Conservation (phyloP, 2,797 vertebrate genomes). For the Passerculus sandwichensis region DNA sequence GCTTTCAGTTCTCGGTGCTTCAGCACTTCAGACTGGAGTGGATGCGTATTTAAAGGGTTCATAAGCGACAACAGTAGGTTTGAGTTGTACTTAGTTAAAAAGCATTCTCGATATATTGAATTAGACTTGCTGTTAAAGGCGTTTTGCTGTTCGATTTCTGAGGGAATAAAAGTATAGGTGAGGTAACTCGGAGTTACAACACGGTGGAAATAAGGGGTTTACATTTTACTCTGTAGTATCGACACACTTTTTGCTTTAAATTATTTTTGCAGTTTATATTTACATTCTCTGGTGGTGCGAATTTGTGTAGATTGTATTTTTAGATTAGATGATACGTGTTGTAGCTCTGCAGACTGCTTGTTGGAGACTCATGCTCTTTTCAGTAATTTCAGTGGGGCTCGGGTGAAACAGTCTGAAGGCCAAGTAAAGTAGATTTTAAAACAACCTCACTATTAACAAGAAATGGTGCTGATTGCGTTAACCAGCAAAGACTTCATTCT, state of each 20-base stretch:
- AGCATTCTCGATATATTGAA: not conserved
- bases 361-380: fast-evolving
- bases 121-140: not conserved
- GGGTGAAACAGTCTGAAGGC: not conserved
- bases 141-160: not conserved
- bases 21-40: not conserved
- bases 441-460: not conserved
- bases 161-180: fast-evolving
- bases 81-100: not conserved
- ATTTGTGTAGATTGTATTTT: not conserved
- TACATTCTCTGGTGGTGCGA: not conserved
- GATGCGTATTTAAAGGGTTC: not conserved
- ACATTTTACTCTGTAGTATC: not conserved
- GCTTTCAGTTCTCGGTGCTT: not conserved
- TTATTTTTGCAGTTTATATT: not conserved
- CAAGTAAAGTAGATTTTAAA: not conserved
- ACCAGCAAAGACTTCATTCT: not conserved
- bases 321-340: not conserved
- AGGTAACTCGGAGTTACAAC: fast-evolving
- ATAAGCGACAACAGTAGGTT: not conserved
- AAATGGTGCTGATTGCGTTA: not conserved
- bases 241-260: not conserved
- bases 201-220: not conserved
- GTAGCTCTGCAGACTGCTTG: not conserved
- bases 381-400: not conserved